Percentiles rank a stretch among this genome's conserved stretches.
These are phyloP conservation scores for Chrosomus eos DNA, from an alignment of 2,797 vertebrate species.

Conservation along the genomic window DNA sequence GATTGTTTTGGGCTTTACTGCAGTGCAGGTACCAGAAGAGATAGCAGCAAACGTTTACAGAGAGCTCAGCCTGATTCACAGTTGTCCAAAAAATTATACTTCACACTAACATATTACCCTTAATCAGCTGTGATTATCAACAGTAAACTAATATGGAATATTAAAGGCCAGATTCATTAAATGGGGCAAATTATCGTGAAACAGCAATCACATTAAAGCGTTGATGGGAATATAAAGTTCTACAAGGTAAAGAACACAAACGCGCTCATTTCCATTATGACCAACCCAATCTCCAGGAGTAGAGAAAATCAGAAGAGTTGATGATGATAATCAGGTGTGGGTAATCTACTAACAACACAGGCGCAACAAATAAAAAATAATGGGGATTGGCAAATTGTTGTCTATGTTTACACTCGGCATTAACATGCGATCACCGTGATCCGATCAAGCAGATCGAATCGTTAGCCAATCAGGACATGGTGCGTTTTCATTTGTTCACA, in stretches of 20 bases:
- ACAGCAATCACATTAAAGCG: neutral
- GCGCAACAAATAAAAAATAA: no score
- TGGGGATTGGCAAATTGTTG: no score
- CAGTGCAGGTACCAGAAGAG: constrained; percentile 79
- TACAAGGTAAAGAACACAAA: neutral
- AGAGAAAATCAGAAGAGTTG: no score
- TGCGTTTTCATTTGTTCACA: no score
- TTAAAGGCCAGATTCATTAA: neutral
- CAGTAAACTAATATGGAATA: neutral
- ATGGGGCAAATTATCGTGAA: neutral
- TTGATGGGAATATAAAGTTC: neutral
- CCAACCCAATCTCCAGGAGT: no score
- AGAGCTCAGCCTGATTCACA: neutral
- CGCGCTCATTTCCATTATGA: no score
- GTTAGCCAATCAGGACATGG: no score
- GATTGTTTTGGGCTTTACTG: constrained; percentile 83
- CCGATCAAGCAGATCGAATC: no score
- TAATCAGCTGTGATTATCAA: neutral
- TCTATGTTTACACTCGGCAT: no score
- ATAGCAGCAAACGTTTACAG: neutral
- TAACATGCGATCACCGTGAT: no score
- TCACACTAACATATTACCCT: neutral
- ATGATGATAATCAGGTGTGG: no score
- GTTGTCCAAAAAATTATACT: neutral
- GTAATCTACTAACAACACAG: no score